phyloP scores from a whole-genome alignment of 1,140 invertebrate genomes.

The Eciton burchellii region DNA sequence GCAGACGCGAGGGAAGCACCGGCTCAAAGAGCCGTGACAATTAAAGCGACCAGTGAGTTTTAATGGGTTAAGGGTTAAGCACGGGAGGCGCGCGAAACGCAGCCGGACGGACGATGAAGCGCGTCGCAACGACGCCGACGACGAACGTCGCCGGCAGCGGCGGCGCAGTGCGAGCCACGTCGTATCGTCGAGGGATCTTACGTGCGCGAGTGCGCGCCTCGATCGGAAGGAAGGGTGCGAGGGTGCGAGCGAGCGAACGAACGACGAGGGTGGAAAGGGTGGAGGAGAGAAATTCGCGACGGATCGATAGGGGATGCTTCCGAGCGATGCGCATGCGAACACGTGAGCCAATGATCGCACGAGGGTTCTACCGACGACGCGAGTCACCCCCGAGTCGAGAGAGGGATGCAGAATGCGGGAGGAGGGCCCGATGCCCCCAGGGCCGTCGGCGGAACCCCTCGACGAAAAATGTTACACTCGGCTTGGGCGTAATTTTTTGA shows the following conservation, averaged over 20 bases:
- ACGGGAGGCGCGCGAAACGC: conserved; percentile 16
- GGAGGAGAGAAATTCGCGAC: conserved; percentile 31
- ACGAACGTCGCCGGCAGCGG: conserved; percentile 52
- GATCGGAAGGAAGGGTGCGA: too few relatives aligned
- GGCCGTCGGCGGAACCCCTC: conserved; percentile 73
- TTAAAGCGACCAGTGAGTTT: conserved; percentile 40
- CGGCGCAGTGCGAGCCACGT: conserved; percentile 65
- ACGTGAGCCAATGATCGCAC: conserved; percentile 66
- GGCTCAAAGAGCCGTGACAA: conserved; percentile 34
- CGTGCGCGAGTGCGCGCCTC: conserved; percentile 75
- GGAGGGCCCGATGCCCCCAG: conserved; percentile 76
- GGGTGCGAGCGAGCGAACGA: conserved; percentile 22
- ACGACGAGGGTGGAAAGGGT: background rate
- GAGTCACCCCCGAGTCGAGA: conserved; percentile 74
- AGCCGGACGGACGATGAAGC: conserved; percentile 1
- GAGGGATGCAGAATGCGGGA: conserved; percentile 21
- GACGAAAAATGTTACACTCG: conserved; percentile 51
- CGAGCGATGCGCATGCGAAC: conserved; percentile 67
- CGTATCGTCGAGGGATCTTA: conserved; percentile 81
- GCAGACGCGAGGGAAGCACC: background rate
- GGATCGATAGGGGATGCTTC: conserved; percentile 72
- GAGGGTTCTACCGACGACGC: conserved; percentile 69
- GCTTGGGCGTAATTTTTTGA: conserved; percentile 33
- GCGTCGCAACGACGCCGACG: background rate
- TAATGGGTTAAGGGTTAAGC: conserved; percentile 53